phyloP scores from a whole-genome alignment of 2,113 vertebrate genomes.

The Hippocampus barbouri region DNA sequence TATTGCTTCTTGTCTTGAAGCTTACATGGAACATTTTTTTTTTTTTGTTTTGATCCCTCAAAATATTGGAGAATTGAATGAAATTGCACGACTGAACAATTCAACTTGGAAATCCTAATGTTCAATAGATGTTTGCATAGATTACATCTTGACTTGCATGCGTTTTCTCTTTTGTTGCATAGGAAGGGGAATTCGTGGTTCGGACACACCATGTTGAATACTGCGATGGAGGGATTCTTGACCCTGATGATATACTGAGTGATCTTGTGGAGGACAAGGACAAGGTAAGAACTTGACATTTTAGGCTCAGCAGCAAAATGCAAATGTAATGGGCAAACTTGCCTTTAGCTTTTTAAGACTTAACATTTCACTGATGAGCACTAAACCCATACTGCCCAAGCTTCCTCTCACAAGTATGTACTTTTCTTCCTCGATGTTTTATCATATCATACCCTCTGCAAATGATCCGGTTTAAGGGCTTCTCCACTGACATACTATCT shows the following conservation, averaged over 20 bases:
- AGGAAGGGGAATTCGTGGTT: conserved; percentile 89
- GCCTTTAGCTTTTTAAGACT: no score
- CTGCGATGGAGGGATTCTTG: conserved; percentile 93
- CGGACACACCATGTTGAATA: conserved; percentile 95
- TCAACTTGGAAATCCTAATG: neutral
- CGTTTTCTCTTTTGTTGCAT: conserved; percentile 5
- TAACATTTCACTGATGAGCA: no score
- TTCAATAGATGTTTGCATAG: no score
- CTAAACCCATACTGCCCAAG: no score
- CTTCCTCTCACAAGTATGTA: no score
- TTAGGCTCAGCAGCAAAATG: no score
- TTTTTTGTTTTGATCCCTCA: neutral
- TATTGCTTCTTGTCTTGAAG: no score
- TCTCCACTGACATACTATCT: neutral
- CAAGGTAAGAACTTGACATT: conserved; percentile 77
- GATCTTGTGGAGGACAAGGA: conserved; percentile 97
- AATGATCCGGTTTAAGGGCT: neutral
- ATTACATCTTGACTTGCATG: neutral
- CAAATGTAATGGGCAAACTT: no score
- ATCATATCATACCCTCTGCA: no score
- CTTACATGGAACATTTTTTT: neutral
- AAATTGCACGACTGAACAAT: neutral
- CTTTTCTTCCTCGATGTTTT: no score
- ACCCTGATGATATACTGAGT: conserved; percentile 92
- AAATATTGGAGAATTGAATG: conserved; percentile 14